Evolutionary conservation across 2,797 vertebrate genomes (phyloP).

Genomic region (Coregonus suidteri): DNA sequence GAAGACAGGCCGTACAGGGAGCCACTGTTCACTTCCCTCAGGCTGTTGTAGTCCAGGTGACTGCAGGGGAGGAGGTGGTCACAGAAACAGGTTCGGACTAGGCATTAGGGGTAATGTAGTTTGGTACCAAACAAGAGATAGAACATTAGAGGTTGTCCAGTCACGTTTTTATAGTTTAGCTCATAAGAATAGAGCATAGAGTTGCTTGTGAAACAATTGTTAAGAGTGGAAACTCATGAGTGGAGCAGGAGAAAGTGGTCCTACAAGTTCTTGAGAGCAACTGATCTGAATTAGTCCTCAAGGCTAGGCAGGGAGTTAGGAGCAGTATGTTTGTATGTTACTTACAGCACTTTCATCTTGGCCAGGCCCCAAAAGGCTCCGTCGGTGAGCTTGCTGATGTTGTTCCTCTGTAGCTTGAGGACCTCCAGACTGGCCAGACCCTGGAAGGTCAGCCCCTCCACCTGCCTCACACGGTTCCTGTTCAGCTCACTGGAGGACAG

Average conservation of each 20-base stretch:
- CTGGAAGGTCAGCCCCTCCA: slow-evolving; percentile 96
- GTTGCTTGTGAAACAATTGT: not conserved
- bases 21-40: slow-evolving; percentile 94
- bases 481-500: slow-evolving; percentile 85
- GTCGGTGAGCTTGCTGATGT: slow-evolving; percentile 92
- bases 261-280: not conserved
- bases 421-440: slow-evolving; percentile 91
- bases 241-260: not conserved
- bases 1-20: slow-evolving; percentile 92
- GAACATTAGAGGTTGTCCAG: not conserved
- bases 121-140: not conserved
- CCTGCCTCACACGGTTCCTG: slow-evolving; percentile 92
- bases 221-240: slow-evolving; percentile 1
- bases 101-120: slow-evolving; percentile 17
- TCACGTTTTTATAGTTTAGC: not conserved
- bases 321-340: slow-evolving; percentile 32
- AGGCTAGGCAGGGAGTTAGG: not conserved
- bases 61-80: slow-evolving; percentile 62
- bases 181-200: not conserved
- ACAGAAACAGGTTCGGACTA: not conserved
- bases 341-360: slow-evolving; percentile 94
- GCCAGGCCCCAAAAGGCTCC: slow-evolving; percentile 96
- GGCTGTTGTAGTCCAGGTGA: slow-evolving; percentile 92
- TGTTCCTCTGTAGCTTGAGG: slow-evolving; percentile 94
- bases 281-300: not conserved